Base-by-base conservation (phyloP, 2,888 invertebrate species). In the Vanessa cardui region DNA sequence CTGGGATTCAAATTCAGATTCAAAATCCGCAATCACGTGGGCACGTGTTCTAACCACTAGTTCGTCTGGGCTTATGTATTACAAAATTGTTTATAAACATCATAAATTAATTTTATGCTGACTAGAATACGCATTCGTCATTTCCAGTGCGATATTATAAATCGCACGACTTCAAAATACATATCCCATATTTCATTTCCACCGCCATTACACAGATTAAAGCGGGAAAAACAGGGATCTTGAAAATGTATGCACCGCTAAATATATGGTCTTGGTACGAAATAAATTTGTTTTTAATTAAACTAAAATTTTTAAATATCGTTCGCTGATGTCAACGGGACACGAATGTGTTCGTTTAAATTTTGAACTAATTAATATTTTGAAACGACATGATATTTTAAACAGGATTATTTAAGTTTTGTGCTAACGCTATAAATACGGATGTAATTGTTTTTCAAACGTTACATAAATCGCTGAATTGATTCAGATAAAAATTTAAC, bases 181-280 rank as follows among this genome's bases (percentile, higher is more conserved):
- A 77, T 47, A 56, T 70, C 68, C 77, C 79, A 80, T 79, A 86
- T 86, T 88, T 85, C 83, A 85, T 84, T 86, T 83, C 82, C 82
- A 78, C 78, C 73, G 74, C 87, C 87, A 90, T 90, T 89, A 89
- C 86, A 82, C 83, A 87, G 87, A 89, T 89, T 89, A 86, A 81
- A 83, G 79, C 79, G 78, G 84, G 77, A 87, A 87, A 87, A 84
- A 73, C 66, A 85, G 82, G 84, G 77, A 81, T 80, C 81, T 77
- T 78, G 78, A 78, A 80, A 83, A 78, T 79, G 80, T 77, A 76
- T 80, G 80, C 76, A 74, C 74, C 69, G 69, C 71, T 68, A 65
- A 71, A 72, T 75, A 73, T 67, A 68, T 69, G 65, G 68, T 58
- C 62, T 65, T 59, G 72, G 72, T 73, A 73, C 26, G 58, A 64